A percentile compares a stretch with the other conserved stretches of the same genome.
Evolutionary conservation across 1,140 invertebrate species (phyloP).

Genomic region (Periplaneta americana): DNA sequence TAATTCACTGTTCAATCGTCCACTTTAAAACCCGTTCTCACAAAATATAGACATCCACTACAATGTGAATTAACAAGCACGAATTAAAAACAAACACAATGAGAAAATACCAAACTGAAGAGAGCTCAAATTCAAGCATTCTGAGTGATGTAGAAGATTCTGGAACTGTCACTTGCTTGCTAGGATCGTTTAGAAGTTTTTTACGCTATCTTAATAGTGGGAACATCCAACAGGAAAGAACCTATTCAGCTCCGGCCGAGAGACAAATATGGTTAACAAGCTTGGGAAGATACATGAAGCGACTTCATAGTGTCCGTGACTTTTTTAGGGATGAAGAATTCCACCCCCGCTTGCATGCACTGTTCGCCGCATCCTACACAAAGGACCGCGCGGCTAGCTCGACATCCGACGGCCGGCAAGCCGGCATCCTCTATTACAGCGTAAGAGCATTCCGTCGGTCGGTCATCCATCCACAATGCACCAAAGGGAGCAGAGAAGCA

Average conservation of each 20-base stretch:
- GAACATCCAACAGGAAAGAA: not conserved
- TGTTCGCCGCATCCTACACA: not conserved
- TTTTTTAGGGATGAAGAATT: not conserved
- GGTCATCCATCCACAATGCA: not conserved
- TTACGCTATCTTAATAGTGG: not conserved
- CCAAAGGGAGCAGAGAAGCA: too few species aligned
- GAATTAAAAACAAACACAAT: too few species aligned
- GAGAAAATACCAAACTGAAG: too few species aligned
- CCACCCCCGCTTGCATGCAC: not conserved
- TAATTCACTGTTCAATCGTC: too few species aligned
- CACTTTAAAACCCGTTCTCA: too few species aligned
- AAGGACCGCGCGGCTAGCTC: not conserved
- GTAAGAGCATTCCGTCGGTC: not conserved
- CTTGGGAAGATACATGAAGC: not conserved
- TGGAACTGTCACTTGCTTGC: not conserved
- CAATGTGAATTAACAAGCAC: too few species aligned
- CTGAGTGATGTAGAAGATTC: too few species aligned
- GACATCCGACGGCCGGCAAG: too few species aligned
- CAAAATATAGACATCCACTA: too few species aligned
- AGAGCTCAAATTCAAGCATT: too few species aligned
- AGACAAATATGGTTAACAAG: conserved; percentile 10
- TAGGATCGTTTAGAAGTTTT: not conserved
- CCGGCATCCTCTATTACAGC: too few species aligned
- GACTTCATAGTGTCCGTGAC: not conserved
- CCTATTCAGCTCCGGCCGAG: conserved; percentile 1